phyloP scores from a whole-genome alignment of 2,888 invertebrate genomes.

The Sminthurides aquaticus region DNA sequence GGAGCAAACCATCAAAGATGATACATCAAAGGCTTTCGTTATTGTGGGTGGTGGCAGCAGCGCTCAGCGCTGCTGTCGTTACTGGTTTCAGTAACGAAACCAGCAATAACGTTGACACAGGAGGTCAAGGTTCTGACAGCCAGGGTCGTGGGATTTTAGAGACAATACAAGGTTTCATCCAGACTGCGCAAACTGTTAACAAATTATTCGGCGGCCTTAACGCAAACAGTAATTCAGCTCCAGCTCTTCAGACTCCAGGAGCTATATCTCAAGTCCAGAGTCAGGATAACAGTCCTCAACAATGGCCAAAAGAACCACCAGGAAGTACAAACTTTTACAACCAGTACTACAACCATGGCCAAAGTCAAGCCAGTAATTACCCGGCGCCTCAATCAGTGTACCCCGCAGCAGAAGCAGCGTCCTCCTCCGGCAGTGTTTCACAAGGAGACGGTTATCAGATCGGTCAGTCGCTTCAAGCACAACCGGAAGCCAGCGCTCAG shows the following conservation, averaged over 20 bases:
- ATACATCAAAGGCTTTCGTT: too few species aligned
- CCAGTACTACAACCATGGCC: slow-evolving; percentile 10
- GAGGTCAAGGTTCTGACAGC: too few species aligned
- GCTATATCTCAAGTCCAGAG: neutral
- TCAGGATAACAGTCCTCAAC: neutral
- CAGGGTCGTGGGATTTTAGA: slow-evolving; percentile 20
- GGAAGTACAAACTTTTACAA: slow-evolving; percentile 3
- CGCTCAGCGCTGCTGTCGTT: too few species aligned
- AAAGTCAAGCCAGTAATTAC: neutral
- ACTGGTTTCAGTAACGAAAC: too few species aligned
- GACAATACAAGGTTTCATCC: slow-evolving; percentile 5
- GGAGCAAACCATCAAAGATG: too few species aligned
- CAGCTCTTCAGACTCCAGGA: neutral
- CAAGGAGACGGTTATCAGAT: neutral
- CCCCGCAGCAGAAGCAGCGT: neutral
- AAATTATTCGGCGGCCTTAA: neutral
- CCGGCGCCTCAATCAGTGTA: neutral
- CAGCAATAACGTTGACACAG: too few species aligned
- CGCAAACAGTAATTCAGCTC: neutral
- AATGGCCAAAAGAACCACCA: neutral
- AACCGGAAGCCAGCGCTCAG: slow-evolving; percentile 16
- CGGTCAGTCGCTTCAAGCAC: neutral
- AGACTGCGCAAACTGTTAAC: slow-evolving; percentile 9
- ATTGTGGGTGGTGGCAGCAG: too few species aligned
- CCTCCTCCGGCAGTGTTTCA: neutral